Conservation (phyloP, 2,113 vertebrate species). For the human region DNA sequence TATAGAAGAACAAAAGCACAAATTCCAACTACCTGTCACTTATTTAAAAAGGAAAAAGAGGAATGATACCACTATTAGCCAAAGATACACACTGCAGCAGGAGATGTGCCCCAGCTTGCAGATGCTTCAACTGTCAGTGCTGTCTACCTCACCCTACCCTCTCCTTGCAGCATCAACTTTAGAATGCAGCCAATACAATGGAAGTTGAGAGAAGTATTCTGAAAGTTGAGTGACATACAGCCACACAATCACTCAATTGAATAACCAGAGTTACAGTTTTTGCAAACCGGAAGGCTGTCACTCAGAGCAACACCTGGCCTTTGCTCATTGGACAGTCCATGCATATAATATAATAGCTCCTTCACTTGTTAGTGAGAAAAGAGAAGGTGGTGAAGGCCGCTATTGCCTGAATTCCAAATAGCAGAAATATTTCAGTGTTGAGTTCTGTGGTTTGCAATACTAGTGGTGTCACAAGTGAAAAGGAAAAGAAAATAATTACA, state of each 20-base stretch:
- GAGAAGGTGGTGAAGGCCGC: not conserved
- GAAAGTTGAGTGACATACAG: constrained; percentile 22
- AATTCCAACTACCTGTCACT: constrained; percentile 29
- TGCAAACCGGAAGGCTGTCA: constrained; percentile 52
- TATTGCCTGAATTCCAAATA: constrained; percentile 36
- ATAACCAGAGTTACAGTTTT: constrained; percentile 31
- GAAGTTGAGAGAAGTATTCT: not conserved
- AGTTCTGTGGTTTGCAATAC: not conserved
- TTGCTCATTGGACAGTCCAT: constrained; percentile 50
- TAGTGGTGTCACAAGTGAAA: not conserved
- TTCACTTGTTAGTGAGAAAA: constrained; percentile 43
- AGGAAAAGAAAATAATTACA: constrained; percentile 20
- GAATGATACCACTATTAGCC: not conserved
- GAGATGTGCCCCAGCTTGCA: not conserved
- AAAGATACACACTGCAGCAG: not conserved
- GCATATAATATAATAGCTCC: constrained; percentile 38
- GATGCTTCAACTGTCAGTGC: not conserved
- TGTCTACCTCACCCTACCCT: not conserved
- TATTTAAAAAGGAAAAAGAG: not conserved
- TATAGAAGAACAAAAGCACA: constrained; percentile 40
- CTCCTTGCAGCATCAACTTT: not conserved
- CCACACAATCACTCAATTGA: constrained; percentile 31
- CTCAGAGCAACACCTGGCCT: constrained; percentile 53
- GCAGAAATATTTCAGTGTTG: not conserved
- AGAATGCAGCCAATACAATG: constrained; percentile 17